Conservation (phyloP, 2,113 vertebrate genomes). For the Scortum barcoo region DNA sequence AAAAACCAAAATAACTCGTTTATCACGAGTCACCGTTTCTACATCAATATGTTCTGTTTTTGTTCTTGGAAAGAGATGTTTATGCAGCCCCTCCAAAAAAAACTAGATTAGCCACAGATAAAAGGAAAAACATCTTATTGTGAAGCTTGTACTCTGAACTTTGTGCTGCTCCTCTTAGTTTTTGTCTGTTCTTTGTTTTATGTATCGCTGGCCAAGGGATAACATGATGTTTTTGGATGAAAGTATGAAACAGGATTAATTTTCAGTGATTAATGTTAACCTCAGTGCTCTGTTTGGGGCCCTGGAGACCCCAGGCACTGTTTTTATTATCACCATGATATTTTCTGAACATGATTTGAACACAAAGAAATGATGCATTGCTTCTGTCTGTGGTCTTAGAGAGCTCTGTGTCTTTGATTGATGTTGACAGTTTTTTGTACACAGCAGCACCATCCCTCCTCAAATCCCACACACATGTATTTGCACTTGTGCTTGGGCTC, state of each 20-base stretch:
- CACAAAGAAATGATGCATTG: neutral
- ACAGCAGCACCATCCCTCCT: too few species aligned
- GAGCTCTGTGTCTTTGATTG: neutral
- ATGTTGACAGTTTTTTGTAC: too few species aligned
- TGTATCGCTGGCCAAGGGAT: neutral
- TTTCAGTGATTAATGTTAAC: neutral
- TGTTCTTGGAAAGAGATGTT: slow-evolving; percentile 13
- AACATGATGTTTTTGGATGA: neutral
- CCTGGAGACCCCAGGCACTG: too few species aligned
- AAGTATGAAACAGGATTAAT: too few species aligned
- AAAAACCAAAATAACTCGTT: too few species aligned
- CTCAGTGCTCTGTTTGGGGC: neutral
- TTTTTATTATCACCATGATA: neutral
- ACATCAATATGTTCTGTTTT: slow-evolving; percentile 28
- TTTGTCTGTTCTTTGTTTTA: neutral
- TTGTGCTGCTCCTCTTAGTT: neutral
- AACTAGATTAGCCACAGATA: neutral
- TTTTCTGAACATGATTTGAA: neutral
- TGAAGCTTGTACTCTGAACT: neutral
- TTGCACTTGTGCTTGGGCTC: too few species aligned
- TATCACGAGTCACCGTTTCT: slow-evolving; percentile 34
- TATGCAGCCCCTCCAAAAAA: neutral
- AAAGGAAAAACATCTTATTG: neutral
- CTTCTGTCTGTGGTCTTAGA: neutral
- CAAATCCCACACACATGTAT: neutral